These are phyloP conservation scores for Calyptommatus sinebrachiatus DNA, from an alignment of 2,113 vertebrate species.

Conservation along the genomic window DNA sequence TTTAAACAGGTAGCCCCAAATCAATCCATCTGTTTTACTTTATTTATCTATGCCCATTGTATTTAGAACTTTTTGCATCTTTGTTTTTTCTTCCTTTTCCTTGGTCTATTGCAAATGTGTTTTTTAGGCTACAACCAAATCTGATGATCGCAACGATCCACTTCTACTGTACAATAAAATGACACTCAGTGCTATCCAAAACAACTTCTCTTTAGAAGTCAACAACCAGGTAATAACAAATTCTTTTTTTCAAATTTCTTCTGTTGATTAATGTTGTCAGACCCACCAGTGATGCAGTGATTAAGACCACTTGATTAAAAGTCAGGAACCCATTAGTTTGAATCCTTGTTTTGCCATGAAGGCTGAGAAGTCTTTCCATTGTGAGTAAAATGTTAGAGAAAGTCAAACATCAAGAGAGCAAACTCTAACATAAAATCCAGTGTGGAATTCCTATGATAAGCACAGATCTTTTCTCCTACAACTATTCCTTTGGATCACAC, in stretches of 20 bases:
- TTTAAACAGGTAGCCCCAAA: background rate
- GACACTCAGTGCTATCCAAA: slow-evolving; percentile 79
- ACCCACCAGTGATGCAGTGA: background rate
- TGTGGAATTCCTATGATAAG: too few relatives aligned
- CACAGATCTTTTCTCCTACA: too few relatives aligned
- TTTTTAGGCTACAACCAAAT: slow-evolving; percentile 83
- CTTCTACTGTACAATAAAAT: slow-evolving; percentile 92
- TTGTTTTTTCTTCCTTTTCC: background rate
- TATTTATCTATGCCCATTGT: background rate
- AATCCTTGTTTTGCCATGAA: too few relatives aligned
- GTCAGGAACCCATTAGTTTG: too few relatives aligned
- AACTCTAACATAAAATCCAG: too few relatives aligned
- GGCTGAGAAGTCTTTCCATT: too few relatives aligned
- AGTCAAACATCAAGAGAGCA: too few relatives aligned
- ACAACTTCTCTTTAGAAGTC: slow-evolving; percentile 84
- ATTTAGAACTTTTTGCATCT: background rate
- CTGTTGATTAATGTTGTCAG: slow-evolving; percentile 1
- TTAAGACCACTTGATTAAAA: too few relatives aligned
- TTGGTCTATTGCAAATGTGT: background rate
- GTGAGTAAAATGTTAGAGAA: too few relatives aligned
- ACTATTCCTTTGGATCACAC: too few relatives aligned
- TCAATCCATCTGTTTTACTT: background rate
- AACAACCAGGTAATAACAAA: slow-evolving; percentile 68
- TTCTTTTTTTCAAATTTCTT: background rate
- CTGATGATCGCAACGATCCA: slow-evolving; percentile 90